phyloP scores from a whole-genome alignment of 1,140 invertebrate species.

The Thereuonema tuberculata region DNA sequence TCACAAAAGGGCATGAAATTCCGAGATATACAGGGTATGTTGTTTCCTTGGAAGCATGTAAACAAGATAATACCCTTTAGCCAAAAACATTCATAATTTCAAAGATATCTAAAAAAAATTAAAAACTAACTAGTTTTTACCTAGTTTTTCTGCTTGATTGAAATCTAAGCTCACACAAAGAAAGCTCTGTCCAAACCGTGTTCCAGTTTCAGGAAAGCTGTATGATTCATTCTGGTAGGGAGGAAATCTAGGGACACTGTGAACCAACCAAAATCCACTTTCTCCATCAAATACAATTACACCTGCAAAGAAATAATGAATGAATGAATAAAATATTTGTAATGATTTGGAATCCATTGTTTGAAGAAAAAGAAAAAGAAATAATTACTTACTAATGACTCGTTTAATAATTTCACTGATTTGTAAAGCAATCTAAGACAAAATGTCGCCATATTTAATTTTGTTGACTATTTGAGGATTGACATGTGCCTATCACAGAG shows the following conservation, averaged over 20 bases:
- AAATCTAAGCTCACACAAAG: constrained; percentile 58
- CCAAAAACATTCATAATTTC: no score
- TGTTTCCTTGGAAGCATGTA: no score
- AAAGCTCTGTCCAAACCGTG: constrained; percentile 67
- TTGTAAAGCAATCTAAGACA: not conserved
- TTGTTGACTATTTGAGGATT: no score
- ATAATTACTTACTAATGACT: not conserved
- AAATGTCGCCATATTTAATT: no score
- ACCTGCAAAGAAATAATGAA: constrained; percentile 28
- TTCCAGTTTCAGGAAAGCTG: constrained; percentile 54
- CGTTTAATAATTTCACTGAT: not conserved
- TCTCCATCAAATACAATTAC: constrained; percentile 52
- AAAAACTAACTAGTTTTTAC: no score
- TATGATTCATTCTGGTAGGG: constrained; percentile 43
- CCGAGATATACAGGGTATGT: no score
- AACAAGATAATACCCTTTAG: no score
- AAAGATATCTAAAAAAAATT: no score
- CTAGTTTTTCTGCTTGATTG: not conserved
- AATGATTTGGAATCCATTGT: not conserved
- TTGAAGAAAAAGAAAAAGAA: not conserved
- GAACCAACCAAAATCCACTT: constrained; percentile 73
- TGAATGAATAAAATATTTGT: not conserved
- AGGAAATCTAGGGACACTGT: constrained; percentile 78
- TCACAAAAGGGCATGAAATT: no score
- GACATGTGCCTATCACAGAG: no score